These are phyloP conservation scores for Platyura marginata DNA, from an alignment of 1,140 invertebrate species.

Conservation along the genomic window DNA sequence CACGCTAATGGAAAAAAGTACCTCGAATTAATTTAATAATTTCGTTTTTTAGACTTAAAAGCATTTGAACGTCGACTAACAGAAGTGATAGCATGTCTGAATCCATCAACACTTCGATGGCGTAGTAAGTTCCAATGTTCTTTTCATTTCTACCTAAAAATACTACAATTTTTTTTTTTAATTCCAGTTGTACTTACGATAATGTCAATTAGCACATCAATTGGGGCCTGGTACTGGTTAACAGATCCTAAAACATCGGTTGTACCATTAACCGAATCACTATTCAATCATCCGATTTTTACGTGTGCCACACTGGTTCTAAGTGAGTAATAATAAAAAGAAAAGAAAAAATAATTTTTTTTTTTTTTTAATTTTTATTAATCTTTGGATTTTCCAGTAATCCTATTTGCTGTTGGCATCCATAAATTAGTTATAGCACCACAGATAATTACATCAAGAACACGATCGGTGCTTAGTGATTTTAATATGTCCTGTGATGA, in stretches of 20 bases:
- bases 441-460: slow-evolving; percentile 83
- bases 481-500: slow-evolving; percentile 98
- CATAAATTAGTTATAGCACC: slow-evolving; percentile 91
- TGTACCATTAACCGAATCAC: slow-evolving; percentile 74
- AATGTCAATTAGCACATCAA: slow-evolving; percentile 71
- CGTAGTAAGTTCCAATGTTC: slow-evolving; percentile 44
- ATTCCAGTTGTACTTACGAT: slow-evolving; percentile 63
- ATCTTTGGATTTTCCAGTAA: slow-evolving; percentile 39
- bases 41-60: slow-evolving; percentile 71
- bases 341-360: no score
- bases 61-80: slow-evolving; percentile 89
- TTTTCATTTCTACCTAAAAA: neutral
- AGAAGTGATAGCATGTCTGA: slow-evolving; percentile 87
- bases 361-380: no score
- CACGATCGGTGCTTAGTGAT: slow-evolving; percentile 72
- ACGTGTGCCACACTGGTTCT: slow-evolving; percentile 73
- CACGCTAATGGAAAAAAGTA: no score
- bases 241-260: slow-evolving; percentile 76
- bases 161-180: neutral
- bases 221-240: slow-evolving; percentile 88
- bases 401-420: slow-evolving; percentile 79
- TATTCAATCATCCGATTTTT: slow-evolving; percentile 92
- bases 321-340: slow-evolving; percentile 32
- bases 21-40: slow-evolving; percentile 8
- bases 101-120: slow-evolving; percentile 83